Evolutionary conservation across 1,140 invertebrate genomes (phyloP).

Genomic region (Galendromus occidentalis): DNA sequence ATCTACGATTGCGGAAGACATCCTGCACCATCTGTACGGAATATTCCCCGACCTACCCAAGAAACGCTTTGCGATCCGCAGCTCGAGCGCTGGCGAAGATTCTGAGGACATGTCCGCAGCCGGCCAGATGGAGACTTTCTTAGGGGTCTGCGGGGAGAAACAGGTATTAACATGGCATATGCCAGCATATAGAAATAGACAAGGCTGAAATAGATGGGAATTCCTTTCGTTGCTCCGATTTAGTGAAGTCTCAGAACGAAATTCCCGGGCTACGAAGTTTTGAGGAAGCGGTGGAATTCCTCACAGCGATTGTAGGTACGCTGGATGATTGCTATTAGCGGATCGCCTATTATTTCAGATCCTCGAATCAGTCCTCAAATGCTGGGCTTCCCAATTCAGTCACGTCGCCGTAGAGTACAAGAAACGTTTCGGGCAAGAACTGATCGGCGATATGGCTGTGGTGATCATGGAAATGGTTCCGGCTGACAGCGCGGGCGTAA

Average conservation of each 20-base stretch:
- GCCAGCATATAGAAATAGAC: too few species aligned
- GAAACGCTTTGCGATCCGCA: slow-evolving; percentile 34
- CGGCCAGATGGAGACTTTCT: slow-evolving; percentile 54
- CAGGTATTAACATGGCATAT: not conserved
- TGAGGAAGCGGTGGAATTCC: too few species aligned
- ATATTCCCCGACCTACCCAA: not conserved
- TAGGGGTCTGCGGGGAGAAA: slow-evolving; percentile 35
- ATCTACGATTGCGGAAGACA: not conserved
- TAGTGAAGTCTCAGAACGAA: too few species aligned
- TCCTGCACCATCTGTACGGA: not conserved
- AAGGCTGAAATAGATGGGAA: too few species aligned
- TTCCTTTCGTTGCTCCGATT: too few species aligned
- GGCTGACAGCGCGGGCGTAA: slow-evolving; percentile 46
- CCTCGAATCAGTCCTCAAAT: slow-evolving; percentile 13
- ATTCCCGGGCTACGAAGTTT: too few species aligned
- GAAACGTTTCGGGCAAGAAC: slow-evolving; percentile 9
- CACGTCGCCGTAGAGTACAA: slow-evolving; percentile 15
- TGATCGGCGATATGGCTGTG: slow-evolving; percentile 2
- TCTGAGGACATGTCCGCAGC: slow-evolving; percentile 48
- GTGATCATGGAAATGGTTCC: slow-evolving; percentile 43
- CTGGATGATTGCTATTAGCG: too few species aligned
- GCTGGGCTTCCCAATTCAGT: slow-evolving; percentile 16
- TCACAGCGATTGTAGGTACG: too few species aligned
- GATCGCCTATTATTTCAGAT: too few species aligned
- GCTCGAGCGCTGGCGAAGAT: slow-evolving; percentile 48